These are phyloP conservation scores for Burhinus bistriatus DNA, from an alignment of 2,113 vertebrate genomes.

Conservation along the genomic window DNA sequence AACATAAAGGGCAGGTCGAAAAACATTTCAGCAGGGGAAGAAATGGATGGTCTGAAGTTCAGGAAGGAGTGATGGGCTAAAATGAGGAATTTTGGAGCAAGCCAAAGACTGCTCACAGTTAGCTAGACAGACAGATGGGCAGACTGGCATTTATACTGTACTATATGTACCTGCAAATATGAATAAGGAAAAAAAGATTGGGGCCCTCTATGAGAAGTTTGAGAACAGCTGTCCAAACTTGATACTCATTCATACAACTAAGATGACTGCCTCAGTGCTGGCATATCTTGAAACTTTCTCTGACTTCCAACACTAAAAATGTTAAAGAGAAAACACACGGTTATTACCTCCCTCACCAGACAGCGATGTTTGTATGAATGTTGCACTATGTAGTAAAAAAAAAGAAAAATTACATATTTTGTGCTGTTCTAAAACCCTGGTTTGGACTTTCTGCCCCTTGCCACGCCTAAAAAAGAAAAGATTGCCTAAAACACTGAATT, in stretches of 20 bases:
- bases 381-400: not conserved
- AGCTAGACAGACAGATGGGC: not conserved
- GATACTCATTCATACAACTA: not conserved
- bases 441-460: not conserved
- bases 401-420: too few relatives aligned
- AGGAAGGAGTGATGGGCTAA: not conserved
- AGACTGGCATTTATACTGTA: not conserved
- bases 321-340: not conserved
- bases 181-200: not conserved
- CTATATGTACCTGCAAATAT: not conserved
- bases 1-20: not conserved
- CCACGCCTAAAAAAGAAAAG: not conserved
- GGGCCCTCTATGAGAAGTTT: not conserved
- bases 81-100: not conserved
- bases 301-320: not conserved
- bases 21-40: not conserved
- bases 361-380: not conserved
- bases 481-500: not conserved
- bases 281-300: not conserved
- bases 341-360: not conserved
- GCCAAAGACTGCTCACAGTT: not conserved
- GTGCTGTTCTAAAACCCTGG: not conserved
- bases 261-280: not conserved
- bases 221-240: not conserved
- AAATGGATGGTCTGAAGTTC: not conserved